Percentiles rank a stretch among this genome's conserved stretches.
Conservation (phyloP, 2,888 invertebrate genomes). For the Dryobotodes eremita region DNA sequence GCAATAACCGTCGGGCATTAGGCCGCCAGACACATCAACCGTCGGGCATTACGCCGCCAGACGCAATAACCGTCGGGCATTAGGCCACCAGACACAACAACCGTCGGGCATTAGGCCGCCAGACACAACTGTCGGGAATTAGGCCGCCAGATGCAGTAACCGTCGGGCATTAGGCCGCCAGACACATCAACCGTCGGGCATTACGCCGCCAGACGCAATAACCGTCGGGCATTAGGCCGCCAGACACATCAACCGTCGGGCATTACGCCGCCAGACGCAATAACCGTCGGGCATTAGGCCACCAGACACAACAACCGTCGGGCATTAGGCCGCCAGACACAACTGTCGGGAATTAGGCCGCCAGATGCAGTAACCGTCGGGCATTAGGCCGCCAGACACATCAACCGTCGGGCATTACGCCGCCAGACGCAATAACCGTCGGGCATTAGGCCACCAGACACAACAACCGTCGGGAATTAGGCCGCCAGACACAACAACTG, state of each 20-base stretch:
- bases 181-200: neutral
- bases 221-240: neutral
- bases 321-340: neutral
- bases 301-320: neutral
- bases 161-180: no score
- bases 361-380: no score
- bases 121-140: no score
- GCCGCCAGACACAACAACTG: neutral
- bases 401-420: neutral
- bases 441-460: neutral
- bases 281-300: neutral
- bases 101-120: neutral
- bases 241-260: neutral
- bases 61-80: neutral
- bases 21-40: neutral
- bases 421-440: neutral
- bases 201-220: neutral
- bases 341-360: no score
- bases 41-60: neutral
- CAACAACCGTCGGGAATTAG: neutral
- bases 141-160: no score
- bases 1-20: neutral
- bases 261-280: neutral
- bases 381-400: no score
- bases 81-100: neutral